phyloP scores from a whole-genome alignment of 2,113 vertebrate species.

The Corydoras sp. region DNA sequence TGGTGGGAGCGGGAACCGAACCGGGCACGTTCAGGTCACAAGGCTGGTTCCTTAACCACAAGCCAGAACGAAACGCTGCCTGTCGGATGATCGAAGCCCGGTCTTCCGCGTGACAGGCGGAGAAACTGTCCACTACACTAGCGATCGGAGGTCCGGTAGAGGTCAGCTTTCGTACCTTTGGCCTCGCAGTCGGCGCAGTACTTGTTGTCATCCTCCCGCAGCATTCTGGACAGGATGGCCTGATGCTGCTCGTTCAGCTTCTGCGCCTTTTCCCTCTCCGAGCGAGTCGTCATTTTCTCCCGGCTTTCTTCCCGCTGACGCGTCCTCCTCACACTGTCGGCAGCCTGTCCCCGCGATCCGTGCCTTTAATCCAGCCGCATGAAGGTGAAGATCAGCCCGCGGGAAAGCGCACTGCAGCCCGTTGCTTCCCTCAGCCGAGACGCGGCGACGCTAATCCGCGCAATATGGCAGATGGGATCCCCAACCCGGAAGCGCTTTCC shows the following conservation, averaged over 20 bases:
- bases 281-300: conserved; percentile 80
- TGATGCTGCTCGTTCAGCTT: conserved; percentile 95
- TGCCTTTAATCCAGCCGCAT: no score
- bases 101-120: background rate
- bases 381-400: no score
- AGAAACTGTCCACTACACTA: background rate
- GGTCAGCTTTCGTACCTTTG: conserved; percentile 69
- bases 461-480: conserved; percentile 45
- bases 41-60: no score
- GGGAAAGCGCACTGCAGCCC: no score
- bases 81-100: no score
- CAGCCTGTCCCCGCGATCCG: no score
- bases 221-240: conserved; percentile 85
- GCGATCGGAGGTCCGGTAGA: background rate
- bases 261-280: conserved; percentile 89
- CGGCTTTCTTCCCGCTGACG: conserved; percentile 12
- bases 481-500: conserved; percentile 47
- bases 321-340: conserved; percentile 10
- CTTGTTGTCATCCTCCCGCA: conserved; percentile 90
- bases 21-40: no score
- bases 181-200: conserved; percentile 93
- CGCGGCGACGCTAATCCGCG: conserved; percentile 9
- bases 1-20: no score
- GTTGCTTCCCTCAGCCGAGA: background rate
- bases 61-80: no score